Conservation (phyloP, 1,140 invertebrate species). For the Latrodectus geometricus region DNA sequence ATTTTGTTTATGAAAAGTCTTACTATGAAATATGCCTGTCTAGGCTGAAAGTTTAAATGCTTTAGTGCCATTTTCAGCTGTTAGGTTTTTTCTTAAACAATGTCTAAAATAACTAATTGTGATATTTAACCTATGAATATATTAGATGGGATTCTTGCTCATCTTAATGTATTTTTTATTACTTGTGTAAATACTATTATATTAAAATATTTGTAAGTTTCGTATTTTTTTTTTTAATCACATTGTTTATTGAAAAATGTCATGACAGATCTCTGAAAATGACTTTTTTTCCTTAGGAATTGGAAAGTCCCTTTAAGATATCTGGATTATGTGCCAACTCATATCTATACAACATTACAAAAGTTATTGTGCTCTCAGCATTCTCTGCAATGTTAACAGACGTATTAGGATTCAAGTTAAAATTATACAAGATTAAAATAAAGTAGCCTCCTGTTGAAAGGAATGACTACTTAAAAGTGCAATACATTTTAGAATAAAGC, state of each 20-base stretch:
- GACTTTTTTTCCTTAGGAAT: slow-evolving; percentile 84
- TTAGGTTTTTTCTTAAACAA: no score
- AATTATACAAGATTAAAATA: slow-evolving; percentile 93
- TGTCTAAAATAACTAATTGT: no score
- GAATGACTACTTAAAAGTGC: no score
- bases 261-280: no score
- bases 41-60: no score
- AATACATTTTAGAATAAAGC: no score
- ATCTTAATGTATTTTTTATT: no score
- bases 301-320: slow-evolving; percentile 97
- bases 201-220: not conserved
- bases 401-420: slow-evolving; percentile 95
- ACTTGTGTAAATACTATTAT: no score
- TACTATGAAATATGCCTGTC: no score
- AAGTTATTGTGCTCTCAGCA: slow-evolving; percentile 93
- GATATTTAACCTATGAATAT: not conserved
- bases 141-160: not conserved
- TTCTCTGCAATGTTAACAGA: slow-evolving; percentile 95
- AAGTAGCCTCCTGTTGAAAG: not conserved
- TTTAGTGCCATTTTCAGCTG: no score
- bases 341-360: slow-evolving; percentile 94
- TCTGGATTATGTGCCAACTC: slow-evolving; percentile 95
- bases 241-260: no score
- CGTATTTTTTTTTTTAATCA: not conserved
- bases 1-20: no score